Conservation (phyloP, 2,888 invertebrate species). For the Apodemia zela region DNA sequence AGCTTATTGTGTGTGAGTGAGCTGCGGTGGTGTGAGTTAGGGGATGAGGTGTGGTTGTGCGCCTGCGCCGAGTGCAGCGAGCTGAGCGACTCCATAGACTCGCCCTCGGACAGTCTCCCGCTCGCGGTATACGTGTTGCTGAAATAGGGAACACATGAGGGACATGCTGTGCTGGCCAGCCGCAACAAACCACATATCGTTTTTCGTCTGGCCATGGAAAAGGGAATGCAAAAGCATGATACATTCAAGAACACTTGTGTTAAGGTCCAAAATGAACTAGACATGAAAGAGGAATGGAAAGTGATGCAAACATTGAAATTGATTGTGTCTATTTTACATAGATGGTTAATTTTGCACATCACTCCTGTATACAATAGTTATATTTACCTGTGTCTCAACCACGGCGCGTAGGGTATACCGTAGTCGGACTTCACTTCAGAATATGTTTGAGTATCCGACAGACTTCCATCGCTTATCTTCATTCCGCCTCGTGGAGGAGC, state of each 20-base stretch:
- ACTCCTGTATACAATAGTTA: constrained; percentile 21
- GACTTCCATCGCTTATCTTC: constrained; percentile 87
- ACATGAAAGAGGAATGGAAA: constrained; percentile 36
- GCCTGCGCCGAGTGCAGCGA: constrained; percentile 89
- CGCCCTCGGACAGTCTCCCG: constrained; percentile 92
- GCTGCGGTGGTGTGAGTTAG: constrained; percentile 83
- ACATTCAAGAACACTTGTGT: constrained; percentile 32
- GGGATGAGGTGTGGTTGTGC: constrained; percentile 85
- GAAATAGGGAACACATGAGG: constrained; percentile 66
- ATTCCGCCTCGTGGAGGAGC: constrained; percentile 75
- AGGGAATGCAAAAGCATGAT: constrained; percentile 53
- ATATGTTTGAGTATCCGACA: constrained; percentile 91
- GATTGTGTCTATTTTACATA: constrained; percentile 27
- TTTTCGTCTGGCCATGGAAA: constrained; percentile 54
- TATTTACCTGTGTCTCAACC: constrained; percentile 89
- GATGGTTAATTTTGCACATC: constrained; percentile 34
- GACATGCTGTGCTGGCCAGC: constrained; percentile 50
- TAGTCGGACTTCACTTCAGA: constrained; percentile 88
- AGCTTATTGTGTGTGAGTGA: constrained; percentile 83
- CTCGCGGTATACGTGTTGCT: constrained; percentile 87
- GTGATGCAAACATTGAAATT: constrained; percentile 34
- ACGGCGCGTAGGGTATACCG: constrained; percentile 90
- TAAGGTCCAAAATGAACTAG: constrained; percentile 41
- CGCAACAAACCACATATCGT: constrained; percentile 33
- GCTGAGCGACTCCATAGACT: constrained; percentile 91